Percentiles rank a stretch among this genome's conserved stretches.
These are phyloP conservation scores for Semotilus atromaculatus DNA, from an alignment of 2,797 vertebrate genomes.

Conservation along the genomic window DNA sequence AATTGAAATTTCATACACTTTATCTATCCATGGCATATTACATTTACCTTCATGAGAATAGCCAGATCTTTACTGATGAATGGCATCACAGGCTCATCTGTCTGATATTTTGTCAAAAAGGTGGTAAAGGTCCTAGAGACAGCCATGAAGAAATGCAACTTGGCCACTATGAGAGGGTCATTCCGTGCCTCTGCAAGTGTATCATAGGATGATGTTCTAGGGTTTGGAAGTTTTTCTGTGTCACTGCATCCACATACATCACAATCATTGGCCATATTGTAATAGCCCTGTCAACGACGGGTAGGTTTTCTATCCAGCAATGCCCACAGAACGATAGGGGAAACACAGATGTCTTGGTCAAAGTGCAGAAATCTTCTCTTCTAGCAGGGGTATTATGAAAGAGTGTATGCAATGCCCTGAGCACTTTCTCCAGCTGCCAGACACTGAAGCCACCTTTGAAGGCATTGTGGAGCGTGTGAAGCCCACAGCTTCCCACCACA, in stretches of 20 bases:
- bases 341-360: constrained; percentile 44
- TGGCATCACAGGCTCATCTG: constrained; percentile 47
- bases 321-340: constrained; percentile 46
- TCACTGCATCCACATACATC: constrained; percentile 48
- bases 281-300: constrained; percentile 30
- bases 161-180: constrained; percentile 45
- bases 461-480: constrained; percentile 42
- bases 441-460: not conserved
- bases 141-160: constrained; percentile 47
- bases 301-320: constrained; percentile 55
- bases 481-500: constrained; percentile 50
- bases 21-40: not conserved
- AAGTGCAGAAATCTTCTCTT: constrained; percentile 40
- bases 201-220: constrained; percentile 47
- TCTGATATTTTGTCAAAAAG: constrained; percentile 49
- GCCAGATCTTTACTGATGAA: constrained; percentile 45
- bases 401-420: constrained; percentile 38
- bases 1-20: not conserved
- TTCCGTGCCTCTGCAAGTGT: constrained; percentile 24
- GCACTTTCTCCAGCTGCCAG: constrained; percentile 49
- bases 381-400: constrained; percentile 44
- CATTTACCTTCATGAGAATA: constrained; percentile 39
- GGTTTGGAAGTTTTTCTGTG: constrained; percentile 35
- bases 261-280: constrained; percentile 34
- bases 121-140: constrained; percentile 41